Conservation (phyloP, 2,888 invertebrate genomes). For the Orthosia cruda region DNA sequence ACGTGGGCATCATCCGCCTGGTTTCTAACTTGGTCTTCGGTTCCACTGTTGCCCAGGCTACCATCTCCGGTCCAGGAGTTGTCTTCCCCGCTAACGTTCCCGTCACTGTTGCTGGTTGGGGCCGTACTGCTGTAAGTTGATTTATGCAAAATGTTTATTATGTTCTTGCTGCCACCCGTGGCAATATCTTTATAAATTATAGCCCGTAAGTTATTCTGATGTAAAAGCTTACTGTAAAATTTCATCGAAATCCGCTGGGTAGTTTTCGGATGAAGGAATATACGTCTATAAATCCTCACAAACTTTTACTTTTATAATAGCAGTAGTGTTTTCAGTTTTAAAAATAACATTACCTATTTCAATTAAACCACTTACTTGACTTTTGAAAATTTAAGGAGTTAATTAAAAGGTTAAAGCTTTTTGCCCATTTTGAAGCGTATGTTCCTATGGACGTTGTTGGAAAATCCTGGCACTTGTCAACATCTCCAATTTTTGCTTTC, state of each 20-base stretch:
- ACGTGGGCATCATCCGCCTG: slow-evolving; percentile 44
- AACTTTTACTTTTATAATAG: no score
- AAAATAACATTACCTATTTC: no score
- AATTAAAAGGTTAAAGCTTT: background rate
- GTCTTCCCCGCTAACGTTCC: slow-evolving; percentile 64
- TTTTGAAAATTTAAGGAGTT: background rate
- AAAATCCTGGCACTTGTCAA: background rate
- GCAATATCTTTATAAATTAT: no score
- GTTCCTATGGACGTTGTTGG: background rate
- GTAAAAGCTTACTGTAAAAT: no score
- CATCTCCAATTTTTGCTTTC: background rate
- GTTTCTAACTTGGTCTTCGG: slow-evolving; percentile 46
- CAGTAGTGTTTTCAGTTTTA: no score
- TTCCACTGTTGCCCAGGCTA: slow-evolving; percentile 54
- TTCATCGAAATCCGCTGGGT: no score
- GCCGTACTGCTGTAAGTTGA: slow-evolving; percentile 69
- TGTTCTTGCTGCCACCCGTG: no score
- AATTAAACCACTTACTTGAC: background rate
- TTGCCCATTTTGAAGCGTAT: background rate
- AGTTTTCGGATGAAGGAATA: no score
- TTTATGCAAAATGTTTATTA: background rate
- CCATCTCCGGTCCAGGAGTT: slow-evolving; percentile 55
- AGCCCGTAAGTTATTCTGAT: no score
- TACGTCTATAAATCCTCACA: no score
- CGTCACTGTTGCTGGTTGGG: slow-evolving; percentile 73